Conservation (phyloP, 2,888 invertebrate species). For the Macrosoma leucophasiata region DNA sequence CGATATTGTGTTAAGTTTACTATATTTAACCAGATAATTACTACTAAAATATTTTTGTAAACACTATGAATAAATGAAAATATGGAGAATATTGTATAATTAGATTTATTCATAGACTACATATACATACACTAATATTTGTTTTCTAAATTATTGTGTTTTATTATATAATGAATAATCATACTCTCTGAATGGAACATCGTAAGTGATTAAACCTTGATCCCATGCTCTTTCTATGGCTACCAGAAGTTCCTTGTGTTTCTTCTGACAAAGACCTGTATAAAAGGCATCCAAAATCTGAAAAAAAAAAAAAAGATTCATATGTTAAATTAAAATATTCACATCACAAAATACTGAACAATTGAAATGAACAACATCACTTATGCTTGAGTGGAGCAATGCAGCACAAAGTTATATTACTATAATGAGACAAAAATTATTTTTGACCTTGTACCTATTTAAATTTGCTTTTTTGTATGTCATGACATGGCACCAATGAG, state of each 20-base stretch:
- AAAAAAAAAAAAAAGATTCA: constrained; percentile 12
- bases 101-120: constrained; percentile 4
- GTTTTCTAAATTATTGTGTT: constrained; percentile 16
- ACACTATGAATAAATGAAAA: constrained; percentile 2
- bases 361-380: too few relatives aligned
- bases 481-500: too few relatives aligned
- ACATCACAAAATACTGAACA: not conserved
- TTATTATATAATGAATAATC: constrained; percentile 85
- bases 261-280: constrained; percentile 88
- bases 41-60: not conserved
- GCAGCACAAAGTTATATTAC: too few relatives aligned
- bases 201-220: constrained; percentile 85
- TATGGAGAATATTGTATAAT: constrained; percentile 6
- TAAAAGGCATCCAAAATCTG: constrained; percentile 78
- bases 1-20: too few relatives aligned
- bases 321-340: not conserved
- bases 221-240: constrained; percentile 89
- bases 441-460: too few relatives aligned
- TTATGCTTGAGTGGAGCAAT: too few relatives aligned
- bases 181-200: constrained; percentile 89
- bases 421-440: too few relatives aligned
- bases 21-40: not conserved
- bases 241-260: constrained; percentile 84
- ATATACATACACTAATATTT: constrained; percentile 6
- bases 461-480: too few relatives aligned